Conservation (phyloP, 2,113 vertebrate genomes). For the Condylura cristata region DNA sequence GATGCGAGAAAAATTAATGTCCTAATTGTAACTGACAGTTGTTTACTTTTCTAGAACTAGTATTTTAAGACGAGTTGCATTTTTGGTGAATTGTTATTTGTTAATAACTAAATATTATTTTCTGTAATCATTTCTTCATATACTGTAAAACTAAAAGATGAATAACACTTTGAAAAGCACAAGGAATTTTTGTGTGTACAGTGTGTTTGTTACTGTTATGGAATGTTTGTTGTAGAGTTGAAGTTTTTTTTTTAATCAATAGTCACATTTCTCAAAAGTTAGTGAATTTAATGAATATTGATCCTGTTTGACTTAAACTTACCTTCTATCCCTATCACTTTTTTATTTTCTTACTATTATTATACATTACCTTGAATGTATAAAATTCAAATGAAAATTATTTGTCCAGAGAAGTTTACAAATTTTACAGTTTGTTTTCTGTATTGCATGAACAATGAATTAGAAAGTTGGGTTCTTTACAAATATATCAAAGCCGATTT, state of each 20-base stretch:
- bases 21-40: conserved; percentile 23
- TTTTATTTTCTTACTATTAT: conserved; percentile 19
- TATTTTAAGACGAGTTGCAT: conserved; percentile 21
- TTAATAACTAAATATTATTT: neutral
- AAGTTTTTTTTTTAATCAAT: neutral
- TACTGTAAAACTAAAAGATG: neutral
- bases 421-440: conserved; percentile 26
- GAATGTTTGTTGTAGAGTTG: neutral
- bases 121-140: neutral
- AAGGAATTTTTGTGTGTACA: neutral
- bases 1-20: conserved; percentile 41
- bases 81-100: conserved; percentile 37
- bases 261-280: neutral
- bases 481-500: conserved; percentile 24
- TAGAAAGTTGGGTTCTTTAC: neutral
- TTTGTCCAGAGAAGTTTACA: neutral
- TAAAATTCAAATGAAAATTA: conserved; percentile 51
- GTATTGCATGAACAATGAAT: conserved; percentile 3
- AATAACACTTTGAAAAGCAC: conserved; percentile 44
- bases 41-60: conserved; percentile 41
- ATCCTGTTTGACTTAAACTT: neutral
- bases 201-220: neutral
- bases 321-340: neutral
- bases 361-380: conserved; percentile 33
- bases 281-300: neutral